Conservation (phyloP, 2,888 invertebrate genomes). For the Limnephilus marmoratus region DNA sequence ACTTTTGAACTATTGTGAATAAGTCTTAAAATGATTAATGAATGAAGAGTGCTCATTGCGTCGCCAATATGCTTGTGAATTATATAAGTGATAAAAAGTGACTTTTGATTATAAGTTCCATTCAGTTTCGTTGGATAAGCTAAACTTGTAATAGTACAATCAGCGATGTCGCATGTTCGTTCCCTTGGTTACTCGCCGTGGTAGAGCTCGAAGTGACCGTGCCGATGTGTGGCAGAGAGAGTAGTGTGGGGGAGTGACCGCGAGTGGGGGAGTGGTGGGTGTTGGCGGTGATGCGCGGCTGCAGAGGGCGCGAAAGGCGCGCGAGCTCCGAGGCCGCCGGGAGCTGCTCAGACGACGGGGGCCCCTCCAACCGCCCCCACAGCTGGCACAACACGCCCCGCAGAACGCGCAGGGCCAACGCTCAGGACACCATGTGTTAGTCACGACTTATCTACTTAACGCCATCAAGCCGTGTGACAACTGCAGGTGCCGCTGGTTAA, state of each 20-base stretch:
- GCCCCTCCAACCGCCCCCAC: constrained; percentile 54
- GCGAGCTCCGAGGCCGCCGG: constrained; percentile 46
- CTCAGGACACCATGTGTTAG: constrained; percentile 33
- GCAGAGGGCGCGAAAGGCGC: constrained; percentile 50
- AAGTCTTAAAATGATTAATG: no score
- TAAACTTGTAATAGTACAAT: neutral
- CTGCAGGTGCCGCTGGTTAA: neutral
- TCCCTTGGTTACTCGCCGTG: neutral
- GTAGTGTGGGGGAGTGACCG: neutral
- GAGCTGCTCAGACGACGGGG: constrained; percentile 24
- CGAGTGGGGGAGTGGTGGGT: neutral
- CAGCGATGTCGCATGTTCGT: neutral
- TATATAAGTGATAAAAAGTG: neutral
- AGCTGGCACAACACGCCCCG: constrained; percentile 60
- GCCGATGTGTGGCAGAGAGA: neutral
- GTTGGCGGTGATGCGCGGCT: constrained; percentile 45
- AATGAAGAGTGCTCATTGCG: no score
- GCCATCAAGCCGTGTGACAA: neutral
- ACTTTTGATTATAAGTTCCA: neutral
- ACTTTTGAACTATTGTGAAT: no score
- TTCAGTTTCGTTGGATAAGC: neutral
- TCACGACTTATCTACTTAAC: constrained; percentile 6
- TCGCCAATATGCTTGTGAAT: neutral
- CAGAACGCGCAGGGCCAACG: constrained; percentile 39
- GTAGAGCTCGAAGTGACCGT: neutral